phyloP scores from a whole-genome alignment of 2,888 invertebrate species.

The Pseudeuparius sepicola region DNA sequence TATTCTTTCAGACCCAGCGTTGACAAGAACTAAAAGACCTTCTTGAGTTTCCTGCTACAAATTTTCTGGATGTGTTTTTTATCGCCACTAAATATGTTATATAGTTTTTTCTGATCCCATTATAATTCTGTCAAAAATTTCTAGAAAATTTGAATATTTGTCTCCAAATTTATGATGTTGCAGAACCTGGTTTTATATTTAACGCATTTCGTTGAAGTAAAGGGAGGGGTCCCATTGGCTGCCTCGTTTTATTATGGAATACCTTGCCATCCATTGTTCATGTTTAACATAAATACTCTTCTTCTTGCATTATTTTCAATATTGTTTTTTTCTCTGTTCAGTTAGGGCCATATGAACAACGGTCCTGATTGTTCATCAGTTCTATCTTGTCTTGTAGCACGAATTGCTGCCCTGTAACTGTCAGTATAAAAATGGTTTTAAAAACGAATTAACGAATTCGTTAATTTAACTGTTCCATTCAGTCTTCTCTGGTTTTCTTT shows the following conservation, averaged over 20 bases:
- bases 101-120: conserved; percentile 9
- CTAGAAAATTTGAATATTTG: background rate
- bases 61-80: conserved; percentile 4
- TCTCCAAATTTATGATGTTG: conserved; percentile 4
- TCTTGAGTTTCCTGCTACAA: background rate
- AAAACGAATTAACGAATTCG: no score
- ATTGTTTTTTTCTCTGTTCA: conserved; percentile 4
- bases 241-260: conserved; percentile 7
- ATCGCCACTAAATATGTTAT: background rate
- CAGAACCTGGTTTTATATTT: conserved; percentile 10
- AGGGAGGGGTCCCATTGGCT: conserved; percentile 2
- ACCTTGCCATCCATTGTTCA: conserved; percentile 6
- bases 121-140: background rate
- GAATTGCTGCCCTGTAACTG: no score
- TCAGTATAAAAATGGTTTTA: no score
- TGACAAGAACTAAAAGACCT: background rate
- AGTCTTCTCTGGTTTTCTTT: conserved; percentile 3
- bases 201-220: conserved; percentile 6
- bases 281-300: conserved; percentile 11
- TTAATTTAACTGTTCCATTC: no score
- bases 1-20: conserved; percentile 5
- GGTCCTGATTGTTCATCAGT: no score
- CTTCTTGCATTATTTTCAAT: conserved; percentile 6
- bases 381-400: no score
- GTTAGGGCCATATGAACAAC: no score